These are phyloP conservation scores for Smittia aterrima DNA, from an alignment of 2,888 invertebrate species.

Conservation along the genomic window DNA sequence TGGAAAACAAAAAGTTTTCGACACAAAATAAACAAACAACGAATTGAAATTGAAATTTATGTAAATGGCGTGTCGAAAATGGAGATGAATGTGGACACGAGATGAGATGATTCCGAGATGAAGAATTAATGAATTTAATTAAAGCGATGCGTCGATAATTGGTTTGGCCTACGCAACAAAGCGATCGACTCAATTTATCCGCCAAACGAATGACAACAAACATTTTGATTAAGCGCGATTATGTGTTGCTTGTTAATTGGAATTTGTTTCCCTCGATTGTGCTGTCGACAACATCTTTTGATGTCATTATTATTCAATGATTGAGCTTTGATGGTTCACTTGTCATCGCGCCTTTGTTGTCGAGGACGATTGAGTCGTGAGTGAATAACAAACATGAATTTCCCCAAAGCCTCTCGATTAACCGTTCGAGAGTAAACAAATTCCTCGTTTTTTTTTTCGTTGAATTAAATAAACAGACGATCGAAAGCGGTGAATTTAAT, in stretches of 20 bases:
- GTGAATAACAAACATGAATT: not conserved
- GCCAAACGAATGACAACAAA: constrained; percentile 1
- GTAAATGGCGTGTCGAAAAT: constrained; percentile 20
- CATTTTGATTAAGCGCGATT: not conserved
- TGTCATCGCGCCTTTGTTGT: not conserved
- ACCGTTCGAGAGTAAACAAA: not conserved
- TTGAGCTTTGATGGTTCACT: constrained; percentile 23
- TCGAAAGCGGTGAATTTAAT: constrained; percentile 27
- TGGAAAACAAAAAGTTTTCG: not conserved
- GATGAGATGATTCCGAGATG: too few species aligned
- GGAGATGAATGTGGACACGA: not conserved
- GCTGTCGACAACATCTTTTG: not conserved
- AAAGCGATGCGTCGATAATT: not conserved
- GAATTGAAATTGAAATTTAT: constrained; percentile 35
- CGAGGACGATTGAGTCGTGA: not conserved
- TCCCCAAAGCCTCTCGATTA: not conserved
- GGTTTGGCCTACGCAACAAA: not conserved
- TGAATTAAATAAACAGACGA: constrained; percentile 1
- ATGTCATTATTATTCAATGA: constrained; percentile 23
- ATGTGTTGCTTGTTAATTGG: not conserved
- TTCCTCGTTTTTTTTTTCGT: not conserved
- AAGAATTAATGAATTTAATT: not conserved
- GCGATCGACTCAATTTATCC: not conserved
- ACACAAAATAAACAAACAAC: constrained; percentile 16
- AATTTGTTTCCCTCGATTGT: not conserved